Conservation (phyloP, 2,797 vertebrate species). For the Choloepus didactylus region DNA sequence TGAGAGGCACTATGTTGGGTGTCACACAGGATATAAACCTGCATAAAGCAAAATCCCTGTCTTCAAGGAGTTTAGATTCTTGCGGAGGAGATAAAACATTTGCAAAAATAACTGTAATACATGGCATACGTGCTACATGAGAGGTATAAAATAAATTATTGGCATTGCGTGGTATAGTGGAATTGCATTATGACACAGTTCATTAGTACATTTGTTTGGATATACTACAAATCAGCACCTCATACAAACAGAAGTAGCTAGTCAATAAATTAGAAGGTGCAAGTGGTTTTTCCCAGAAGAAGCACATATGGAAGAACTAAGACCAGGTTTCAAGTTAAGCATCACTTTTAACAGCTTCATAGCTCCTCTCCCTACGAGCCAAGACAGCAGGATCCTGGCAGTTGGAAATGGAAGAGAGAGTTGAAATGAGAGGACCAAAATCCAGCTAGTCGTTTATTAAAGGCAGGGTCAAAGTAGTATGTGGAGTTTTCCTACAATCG, state of each 20-base stretch:
- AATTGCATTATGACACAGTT: constrained; percentile 45
- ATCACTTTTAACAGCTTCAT: neutral
- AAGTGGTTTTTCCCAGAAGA: neutral
- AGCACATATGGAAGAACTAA: constrained; percentile 29
- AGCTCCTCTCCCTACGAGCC: neutral
- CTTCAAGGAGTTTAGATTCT: constrained; percentile 68
- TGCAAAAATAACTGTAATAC: constrained; percentile 25
- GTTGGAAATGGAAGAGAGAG: neutral
- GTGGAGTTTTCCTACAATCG: neutral
- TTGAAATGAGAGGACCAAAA: neutral
- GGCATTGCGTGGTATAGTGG: neutral
- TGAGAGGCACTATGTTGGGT: neutral
- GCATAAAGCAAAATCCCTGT: constrained; percentile 8
- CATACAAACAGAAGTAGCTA: constrained; percentile 58
- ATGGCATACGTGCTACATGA: neutral
- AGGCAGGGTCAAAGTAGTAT: neutral
- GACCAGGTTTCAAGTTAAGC: constrained; percentile 18
- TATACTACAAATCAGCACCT: constrained; percentile 65
- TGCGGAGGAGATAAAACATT: neutral
- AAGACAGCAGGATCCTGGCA: neutral
- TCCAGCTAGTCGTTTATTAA: neutral
- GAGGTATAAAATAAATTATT: constrained; percentile 48
- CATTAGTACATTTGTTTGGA: constrained; percentile 45
- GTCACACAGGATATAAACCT: neutral
- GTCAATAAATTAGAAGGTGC: constrained; percentile 25